phyloP scores from a whole-genome alignment of 2,113 vertebrate genomes.

The Poicephalus meyeri region DNA sequence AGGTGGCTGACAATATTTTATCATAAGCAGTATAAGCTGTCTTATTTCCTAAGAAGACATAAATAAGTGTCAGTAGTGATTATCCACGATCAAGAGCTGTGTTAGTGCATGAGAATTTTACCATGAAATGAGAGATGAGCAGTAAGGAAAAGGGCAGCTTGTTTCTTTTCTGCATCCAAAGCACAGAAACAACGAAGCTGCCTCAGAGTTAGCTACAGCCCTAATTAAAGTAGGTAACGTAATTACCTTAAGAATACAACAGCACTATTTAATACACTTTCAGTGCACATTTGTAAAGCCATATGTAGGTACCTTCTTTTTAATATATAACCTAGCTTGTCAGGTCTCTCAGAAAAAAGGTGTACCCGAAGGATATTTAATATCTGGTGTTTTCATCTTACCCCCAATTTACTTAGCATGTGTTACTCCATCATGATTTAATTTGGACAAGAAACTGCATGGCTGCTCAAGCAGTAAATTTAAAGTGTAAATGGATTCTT shows the following conservation, averaged over 20 bases:
- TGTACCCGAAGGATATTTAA: not conserved
- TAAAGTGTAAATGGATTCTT: slow-evolving; percentile 70
- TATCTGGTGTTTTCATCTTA: slow-evolving; percentile 47
- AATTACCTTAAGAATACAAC: not conserved
- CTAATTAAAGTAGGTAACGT: not conserved
- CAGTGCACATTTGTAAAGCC: not conserved
- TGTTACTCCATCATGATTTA: slow-evolving; percentile 66
- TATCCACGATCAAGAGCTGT: not conserved
- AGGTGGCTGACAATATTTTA: not conserved
- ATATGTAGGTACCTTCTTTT: not conserved
- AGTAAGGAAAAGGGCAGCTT: not conserved
- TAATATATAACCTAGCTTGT: not conserved
- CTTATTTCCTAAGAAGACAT: not conserved
- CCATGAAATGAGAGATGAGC: not conserved
- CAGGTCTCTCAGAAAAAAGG: not conserved
- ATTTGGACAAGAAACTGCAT: slow-evolving; percentile 63
- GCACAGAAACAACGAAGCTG: not conserved
- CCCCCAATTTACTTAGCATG: slow-evolving; percentile 48
- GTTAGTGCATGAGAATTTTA: not conserved
- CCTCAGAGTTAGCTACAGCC: not conserved
- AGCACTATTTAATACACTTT: not conserved
- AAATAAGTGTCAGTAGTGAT: not conserved
- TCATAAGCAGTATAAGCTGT: not conserved
- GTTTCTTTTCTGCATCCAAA: not conserved
- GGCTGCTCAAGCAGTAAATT: slow-evolving; percentile 68